Percentiles rank a stretch among this genome's conserved stretches.
Evolutionary conservation across 2,113 vertebrate species (phyloP).

Genomic region (Trichomycterus rosablanca): DNA sequence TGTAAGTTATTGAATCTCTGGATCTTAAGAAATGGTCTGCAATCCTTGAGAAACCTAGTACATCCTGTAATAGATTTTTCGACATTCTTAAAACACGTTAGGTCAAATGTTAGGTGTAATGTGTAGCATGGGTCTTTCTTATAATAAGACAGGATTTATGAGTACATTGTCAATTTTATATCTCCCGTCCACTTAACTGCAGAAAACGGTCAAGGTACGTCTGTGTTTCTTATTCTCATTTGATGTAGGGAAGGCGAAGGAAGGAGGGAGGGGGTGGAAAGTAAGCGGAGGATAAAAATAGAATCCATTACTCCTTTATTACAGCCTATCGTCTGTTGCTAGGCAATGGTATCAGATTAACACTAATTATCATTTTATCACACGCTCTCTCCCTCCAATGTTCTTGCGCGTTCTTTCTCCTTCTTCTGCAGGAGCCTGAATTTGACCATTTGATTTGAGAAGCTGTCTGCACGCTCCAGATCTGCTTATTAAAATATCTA

Average conservation of each 20-base stretch:
- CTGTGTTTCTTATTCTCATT: constrained; percentile 3
- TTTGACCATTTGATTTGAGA: constrained; percentile 25
- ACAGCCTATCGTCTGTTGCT: constrained; percentile 53
- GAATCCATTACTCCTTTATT: constrained; percentile 55
- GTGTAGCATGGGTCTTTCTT: background rate
- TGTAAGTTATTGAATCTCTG: too few species aligned
- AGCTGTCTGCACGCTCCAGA: constrained; percentile 2
- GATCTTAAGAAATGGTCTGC: too few species aligned
- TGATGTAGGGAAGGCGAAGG: constrained; percentile 15
- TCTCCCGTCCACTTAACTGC: too few species aligned
- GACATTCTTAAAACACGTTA: too few species aligned
- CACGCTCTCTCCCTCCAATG: constrained; percentile 30
- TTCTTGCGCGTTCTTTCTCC: constrained; percentile 15
- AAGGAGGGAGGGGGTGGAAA: constrained; percentile 27
- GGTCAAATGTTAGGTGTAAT: background rate
- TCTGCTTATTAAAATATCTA: constrained; percentile 36
- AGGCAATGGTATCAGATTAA: constrained; percentile 58
- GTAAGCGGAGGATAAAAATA: constrained; percentile 47
- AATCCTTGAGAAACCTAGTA: too few species aligned
- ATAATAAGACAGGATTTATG: background rate
- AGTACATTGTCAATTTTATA: background rate
- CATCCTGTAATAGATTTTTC: too few species aligned
- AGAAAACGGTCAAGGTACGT: background rate
- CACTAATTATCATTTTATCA: constrained; percentile 57
- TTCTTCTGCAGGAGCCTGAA: constrained; percentile 27